Evolutionary conservation across 2,797 vertebrate species (phyloP), one percentile per base, ranked within the genome.

Genomic region (Aselliscus stoliczkanus): DNA sequence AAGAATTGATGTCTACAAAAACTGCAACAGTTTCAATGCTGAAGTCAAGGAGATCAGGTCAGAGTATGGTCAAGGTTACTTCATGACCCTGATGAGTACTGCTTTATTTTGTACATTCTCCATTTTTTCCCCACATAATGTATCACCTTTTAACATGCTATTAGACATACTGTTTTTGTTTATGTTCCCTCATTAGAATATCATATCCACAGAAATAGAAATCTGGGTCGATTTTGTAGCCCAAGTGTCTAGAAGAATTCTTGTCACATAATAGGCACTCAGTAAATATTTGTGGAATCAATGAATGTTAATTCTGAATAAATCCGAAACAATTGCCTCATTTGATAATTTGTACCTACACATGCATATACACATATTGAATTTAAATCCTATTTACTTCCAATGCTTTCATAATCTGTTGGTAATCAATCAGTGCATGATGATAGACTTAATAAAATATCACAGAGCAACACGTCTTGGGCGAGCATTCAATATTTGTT

Each of bases 361-460:
- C 4, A 44, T 67, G 27, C 20, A 92, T 76, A 31, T 13, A 75
- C 25, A 91, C 7, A 80, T 13, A 82, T 1, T 25, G n/a, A 84
- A 89, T 90, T 90, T 84, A 94, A 94, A 89, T 72, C 52, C 17
- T 72, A 44, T 34, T 94, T 92, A 69, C 77, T 87, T 93, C 56
- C 39, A 80, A 60, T 56, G 29, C 17, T 39, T 25, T 83, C 81
- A 69, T 81, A 80, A 76, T 27, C 56, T 80, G 23, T 64, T 69
- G 67, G 52, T 70, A 77, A 86, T 92, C 39, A 86, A 23, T 86
- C 69, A 83, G 10, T 56, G 39, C 23, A 50, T 54, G 47, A 64
- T 11, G 4, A 91, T 2, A 92, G 31, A 56, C 31, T 84, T 88
- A 95, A 84, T 64, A 70, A 94, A 85, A 47, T 79, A 83, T 84